phyloP scores from a whole-genome alignment of 1,140 invertebrate species.

The Ruditapes philippinarum region DNA sequence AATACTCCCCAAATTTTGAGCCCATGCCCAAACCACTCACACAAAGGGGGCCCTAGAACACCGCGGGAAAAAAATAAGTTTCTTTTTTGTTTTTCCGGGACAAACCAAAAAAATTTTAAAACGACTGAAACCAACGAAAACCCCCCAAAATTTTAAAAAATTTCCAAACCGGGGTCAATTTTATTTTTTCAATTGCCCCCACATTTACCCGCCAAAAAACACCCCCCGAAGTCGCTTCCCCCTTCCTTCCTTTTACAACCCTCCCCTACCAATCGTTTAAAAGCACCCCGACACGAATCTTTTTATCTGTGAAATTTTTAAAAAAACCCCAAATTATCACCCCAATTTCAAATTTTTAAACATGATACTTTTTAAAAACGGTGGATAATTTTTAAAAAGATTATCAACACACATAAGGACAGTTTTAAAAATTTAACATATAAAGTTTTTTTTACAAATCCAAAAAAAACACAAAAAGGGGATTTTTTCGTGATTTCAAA shows the following conservation, averaged over 20 bases:
- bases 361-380: too few species aligned
- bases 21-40: slow-evolving; percentile 32
- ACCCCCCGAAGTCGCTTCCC: slow-evolving; percentile 49
- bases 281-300: slow-evolving; percentile 44
- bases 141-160: slow-evolving; percentile 69
- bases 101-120: slow-evolving; percentile 59
- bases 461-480: too few species aligned
- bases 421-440: too few species aligned
- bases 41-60: slow-evolving; percentile 45
- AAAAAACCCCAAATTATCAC: too few species aligned
- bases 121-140: slow-evolving; percentile 60
- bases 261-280: slow-evolving; percentile 42
- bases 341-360: too few species aligned
- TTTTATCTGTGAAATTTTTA: neutral
- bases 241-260: slow-evolving; percentile 40
- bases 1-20: neutral
- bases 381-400: too few species aligned
- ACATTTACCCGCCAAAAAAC: slow-evolving; percentile 45
- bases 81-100: slow-evolving; percentile 62
- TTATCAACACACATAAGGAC: too few species aligned
- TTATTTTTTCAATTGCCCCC: slow-evolving; percentile 64
- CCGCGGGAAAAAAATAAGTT: slow-evolving; percentile 61
- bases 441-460: too few species aligned
- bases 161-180: slow-evolving; percentile 65
- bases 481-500: too few species aligned